Evolutionary conservation across 2,113 vertebrate genomes (phyloP).

Genomic region (Salminus brasiliensis): DNA sequence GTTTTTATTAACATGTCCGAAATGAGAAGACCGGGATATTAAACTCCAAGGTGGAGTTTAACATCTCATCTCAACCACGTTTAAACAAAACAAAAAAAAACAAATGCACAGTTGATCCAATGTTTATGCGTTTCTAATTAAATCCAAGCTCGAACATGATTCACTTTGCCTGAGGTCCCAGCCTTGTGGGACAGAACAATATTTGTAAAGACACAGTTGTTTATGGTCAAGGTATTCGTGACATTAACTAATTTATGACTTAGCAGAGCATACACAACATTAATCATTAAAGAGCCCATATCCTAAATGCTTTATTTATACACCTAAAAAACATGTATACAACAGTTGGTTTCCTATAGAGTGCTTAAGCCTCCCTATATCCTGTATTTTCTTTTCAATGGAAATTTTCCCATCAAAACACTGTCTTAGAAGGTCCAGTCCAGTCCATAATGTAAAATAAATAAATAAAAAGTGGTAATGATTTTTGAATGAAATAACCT

Average conservation of each 20-base stretch:
- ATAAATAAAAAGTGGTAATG: too few species aligned
- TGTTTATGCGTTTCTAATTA: not conserved
- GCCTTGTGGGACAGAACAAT: not conserved
- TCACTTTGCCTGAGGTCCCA: not conserved
- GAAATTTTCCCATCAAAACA: too few species aligned
- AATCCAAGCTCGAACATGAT: not conserved
- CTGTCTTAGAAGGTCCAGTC: too few species aligned
- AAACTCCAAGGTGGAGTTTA: not conserved
- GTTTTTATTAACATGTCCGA: not conserved
- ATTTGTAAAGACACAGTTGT: not conserved
- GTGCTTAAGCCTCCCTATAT: too few species aligned
- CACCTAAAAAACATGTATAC: too few species aligned
- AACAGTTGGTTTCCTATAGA: too few species aligned
- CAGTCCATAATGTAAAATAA: too few species aligned
- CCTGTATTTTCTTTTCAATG: too few species aligned
- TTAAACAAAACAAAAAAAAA: too few species aligned
- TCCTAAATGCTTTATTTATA: too few species aligned
- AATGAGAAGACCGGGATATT: not conserved
- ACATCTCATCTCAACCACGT: not conserved
- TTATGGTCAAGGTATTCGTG: slow-evolving; percentile 7
- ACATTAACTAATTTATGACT: slow-evolving; percentile 16
- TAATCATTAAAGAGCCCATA: too few species aligned
- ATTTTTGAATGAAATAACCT: too few species aligned
- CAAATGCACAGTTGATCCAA: not conserved
- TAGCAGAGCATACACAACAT: not conserved